phyloP scores from a whole-genome alignment of 2,113 vertebrate genomes.

The Rhea pennata region DNA sequence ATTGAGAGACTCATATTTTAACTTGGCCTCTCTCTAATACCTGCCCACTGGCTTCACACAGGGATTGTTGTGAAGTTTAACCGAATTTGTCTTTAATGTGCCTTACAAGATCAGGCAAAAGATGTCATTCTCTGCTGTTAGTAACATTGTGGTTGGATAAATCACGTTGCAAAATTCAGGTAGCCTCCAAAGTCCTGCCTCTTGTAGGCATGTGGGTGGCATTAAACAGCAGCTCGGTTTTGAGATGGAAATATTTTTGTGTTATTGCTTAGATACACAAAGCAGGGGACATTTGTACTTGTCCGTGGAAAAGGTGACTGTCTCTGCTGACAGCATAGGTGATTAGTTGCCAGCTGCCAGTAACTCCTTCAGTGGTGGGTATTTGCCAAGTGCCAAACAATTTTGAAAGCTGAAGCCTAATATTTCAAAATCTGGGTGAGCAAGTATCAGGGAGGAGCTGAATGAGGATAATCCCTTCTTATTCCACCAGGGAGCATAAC shows the following conservation, averaged over 20 bases:
- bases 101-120: background rate
- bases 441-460: background rate
- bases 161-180: background rate
- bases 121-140: background rate
- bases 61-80: background rate
- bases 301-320: background rate
- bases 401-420: background rate
- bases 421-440: background rate
- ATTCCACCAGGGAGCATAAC: constrained; percentile 32
- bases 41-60: background rate
- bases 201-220: fast-evolving
- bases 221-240: background rate
- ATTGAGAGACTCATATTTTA: background rate
- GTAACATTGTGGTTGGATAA: background rate
- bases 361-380: background rate
- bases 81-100: background rate
- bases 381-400: background rate
- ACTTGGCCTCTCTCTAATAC: background rate
- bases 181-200: background rate
- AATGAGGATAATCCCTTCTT: background rate
- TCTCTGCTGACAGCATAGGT: background rate
- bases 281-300: fast-evolving
- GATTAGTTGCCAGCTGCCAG: background rate
- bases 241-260: background rate
- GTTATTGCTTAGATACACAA: background rate